Evolutionary conservation across 2,797 vertebrate genomes (phyloP).

Genomic region (Spea hammondii): DNA sequence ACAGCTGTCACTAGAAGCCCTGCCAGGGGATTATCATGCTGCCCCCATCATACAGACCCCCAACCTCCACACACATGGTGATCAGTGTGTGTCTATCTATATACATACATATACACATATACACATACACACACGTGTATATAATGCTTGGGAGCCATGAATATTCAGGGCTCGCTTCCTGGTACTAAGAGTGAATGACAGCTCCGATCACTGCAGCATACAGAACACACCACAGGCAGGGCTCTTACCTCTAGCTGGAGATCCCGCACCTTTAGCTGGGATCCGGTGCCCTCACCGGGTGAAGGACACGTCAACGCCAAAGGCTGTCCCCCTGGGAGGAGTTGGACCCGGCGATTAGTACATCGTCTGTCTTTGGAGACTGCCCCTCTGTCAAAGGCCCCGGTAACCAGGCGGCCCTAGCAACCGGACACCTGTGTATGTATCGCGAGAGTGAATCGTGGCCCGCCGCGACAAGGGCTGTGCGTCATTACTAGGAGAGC

Average conservation of each 20-base stretch:
- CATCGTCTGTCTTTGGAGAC: neutral
- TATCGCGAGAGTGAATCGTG: conserved; percentile 26
- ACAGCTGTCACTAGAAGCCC: neutral
- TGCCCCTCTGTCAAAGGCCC: conserved; percentile 30
- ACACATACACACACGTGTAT: too few relatives aligned
- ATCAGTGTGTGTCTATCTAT: too few relatives aligned
- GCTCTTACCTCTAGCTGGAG: neutral
- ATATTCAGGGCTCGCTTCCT: too few relatives aligned
- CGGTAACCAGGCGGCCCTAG: conserved; percentile 39
- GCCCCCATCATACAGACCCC: neutral
- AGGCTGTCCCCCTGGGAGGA: conserved; percentile 22
- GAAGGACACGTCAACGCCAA: conserved; percentile 38
- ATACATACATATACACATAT: too few relatives aligned
- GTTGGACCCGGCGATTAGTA: neutral
- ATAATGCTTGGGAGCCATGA: too few relatives aligned
- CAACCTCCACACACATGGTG: too few relatives aligned
- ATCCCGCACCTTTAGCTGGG: neutral
- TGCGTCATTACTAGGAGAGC: neutral
- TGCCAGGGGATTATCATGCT: neutral
- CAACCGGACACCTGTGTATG: conserved; percentile 26
- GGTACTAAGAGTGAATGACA: too few relatives aligned
- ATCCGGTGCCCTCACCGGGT: neutral
- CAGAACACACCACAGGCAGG: too few relatives aligned
- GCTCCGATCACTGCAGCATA: too few relatives aligned
- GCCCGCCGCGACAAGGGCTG: neutral